A percentile compares a stretch with the other conserved stretches of the same genome.
phyloP scores from a whole-genome alignment of 2,797 vertebrate species.

The Danionella dracula region DNA sequence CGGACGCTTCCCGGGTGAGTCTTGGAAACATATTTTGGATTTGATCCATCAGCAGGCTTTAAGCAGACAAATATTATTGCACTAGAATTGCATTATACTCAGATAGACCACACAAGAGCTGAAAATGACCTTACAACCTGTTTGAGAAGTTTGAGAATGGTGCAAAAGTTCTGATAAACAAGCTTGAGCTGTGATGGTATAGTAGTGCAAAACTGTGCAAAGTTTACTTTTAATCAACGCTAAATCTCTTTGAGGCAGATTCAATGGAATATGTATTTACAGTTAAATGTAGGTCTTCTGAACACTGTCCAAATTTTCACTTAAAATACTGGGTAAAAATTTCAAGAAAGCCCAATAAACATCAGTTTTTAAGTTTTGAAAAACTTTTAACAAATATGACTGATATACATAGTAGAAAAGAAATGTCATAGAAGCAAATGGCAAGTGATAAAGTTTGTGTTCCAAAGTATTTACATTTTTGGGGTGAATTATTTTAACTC shows the following conservation, averaged over 20 bases:
- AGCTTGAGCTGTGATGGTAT: background rate
- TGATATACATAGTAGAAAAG: too few relatives aligned
- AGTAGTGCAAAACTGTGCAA: slow-evolving; percentile 4
- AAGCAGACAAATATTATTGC: slow-evolving; percentile 15
- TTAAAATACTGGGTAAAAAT: background rate
- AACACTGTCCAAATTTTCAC: background rate
- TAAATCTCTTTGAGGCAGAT: slow-evolving; percentile 4
- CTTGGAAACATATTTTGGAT: background rate
- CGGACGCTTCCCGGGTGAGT: background rate
- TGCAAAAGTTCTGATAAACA: background rate
- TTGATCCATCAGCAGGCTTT: slow-evolving; percentile 11
- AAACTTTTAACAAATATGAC: too few relatives aligned
- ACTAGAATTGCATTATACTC: background rate
- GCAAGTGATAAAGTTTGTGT: too few relatives aligned
- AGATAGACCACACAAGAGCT: too few relatives aligned
- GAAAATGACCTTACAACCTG: too few relatives aligned
- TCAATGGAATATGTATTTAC: background rate
- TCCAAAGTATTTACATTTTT: background rate
- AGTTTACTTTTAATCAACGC: background rate
- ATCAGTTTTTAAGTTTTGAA: too few relatives aligned
- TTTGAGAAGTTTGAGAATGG: background rate
- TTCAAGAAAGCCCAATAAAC: too few relatives aligned
- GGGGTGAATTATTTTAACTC: background rate
- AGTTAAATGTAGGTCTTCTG: background rate
- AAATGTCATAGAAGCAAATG: too few relatives aligned